Base-by-base conservation (phyloP, 2,113 vertebrate species). In the Pseudonaja textilis region DNA sequence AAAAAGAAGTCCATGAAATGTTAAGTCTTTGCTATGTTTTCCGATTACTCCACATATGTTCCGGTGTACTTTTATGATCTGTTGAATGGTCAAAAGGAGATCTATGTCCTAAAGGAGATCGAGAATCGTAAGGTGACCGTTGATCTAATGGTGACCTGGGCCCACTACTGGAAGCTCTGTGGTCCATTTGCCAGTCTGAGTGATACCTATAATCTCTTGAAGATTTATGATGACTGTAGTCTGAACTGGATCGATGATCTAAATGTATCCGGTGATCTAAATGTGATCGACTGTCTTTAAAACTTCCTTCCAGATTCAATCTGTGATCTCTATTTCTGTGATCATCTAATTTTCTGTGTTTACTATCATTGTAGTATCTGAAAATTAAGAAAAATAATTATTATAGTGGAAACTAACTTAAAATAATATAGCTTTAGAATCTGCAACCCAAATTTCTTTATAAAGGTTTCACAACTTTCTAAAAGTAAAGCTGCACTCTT, bases 41-140 rank as follows among this genome's bases (percentile, higher is more conserved):
- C 95, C 99, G 98, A 97, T 97, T 97, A 97, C 98, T 99, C 99
- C 99, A 99, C 93, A 98, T 98, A 96, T 99, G 99, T 97, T 99
- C 99, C 2, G 99, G 99, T 86, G 99, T 99, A 98, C 98, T 99
- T 98, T 98, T 99, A 97, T 99, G 99, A 97, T 99, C 99, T 39
- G 98, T 96, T 52, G 98, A 99, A 95, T 99, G 99, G 96, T 99
- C 99, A 95, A 99, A 99, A 1, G 99, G 99, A 87, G 99, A 99
- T 95, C 98, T 98, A 96, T 98, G 98, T 26, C 98, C 98, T 86
- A 99, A 59, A 0, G 98, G 98, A 20, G 98, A 99, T 93, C 98
- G 98, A 39, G 98, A 98, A 94, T 98, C 99, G 69, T 99, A 99
- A 3, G 99, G 98, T 55, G 99, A 99, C 91, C 99, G 98, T 95